Base-by-base conservation (phyloP, 2,888 invertebrate species). In the Podabrus alpinus region DNA sequence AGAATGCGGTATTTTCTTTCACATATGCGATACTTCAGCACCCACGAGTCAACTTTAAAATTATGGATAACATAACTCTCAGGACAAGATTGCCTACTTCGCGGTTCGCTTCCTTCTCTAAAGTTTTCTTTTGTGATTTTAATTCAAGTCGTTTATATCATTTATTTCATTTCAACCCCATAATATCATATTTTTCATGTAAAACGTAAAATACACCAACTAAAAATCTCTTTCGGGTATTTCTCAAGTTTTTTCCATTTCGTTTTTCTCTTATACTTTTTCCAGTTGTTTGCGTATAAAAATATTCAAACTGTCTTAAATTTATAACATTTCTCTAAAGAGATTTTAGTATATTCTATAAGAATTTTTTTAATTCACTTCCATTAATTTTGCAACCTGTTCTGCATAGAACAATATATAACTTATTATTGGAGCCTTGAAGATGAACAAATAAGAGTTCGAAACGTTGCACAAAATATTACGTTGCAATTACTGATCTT, bases 1-100 rank as follows among this genome's bases (percentile, higher is more conserved):
- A 82, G 83, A 83, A 84, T 83, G 84, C 78, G 82, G 82, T 80
- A 82, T 83, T 82, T 83, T 81, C 83, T 80, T 80, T 79, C 83
- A 82, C 82, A 83, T 83, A 83, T 83, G 83, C 79, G 81, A 79
- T 71, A 75, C 76, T 77, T 78, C 79, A 25, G 73, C 72, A 64
- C 68, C 59, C 69, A 69, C 75, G 73, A 77, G 75, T 79, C 77
- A 76, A 71, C 77, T 78, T 81, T 78, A 80, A 79, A 82, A 78
- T 80, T 81, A 82, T 81, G 77, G 80, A 72, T 73, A 73, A 77
- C 79, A 82, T 82, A 82, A 82, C 80, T 81, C 81, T 81, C 79
- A 79, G 21, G 19, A 76, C 78, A 80, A 80, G 81, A 84, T 82
- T 83, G 83, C 83, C 83, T 82, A 82, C 83, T 84, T 84, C 82